Evolutionary conservation across 2,888 invertebrate species (phyloP).

Genomic region (Parascotia fuliginaria): DNA sequence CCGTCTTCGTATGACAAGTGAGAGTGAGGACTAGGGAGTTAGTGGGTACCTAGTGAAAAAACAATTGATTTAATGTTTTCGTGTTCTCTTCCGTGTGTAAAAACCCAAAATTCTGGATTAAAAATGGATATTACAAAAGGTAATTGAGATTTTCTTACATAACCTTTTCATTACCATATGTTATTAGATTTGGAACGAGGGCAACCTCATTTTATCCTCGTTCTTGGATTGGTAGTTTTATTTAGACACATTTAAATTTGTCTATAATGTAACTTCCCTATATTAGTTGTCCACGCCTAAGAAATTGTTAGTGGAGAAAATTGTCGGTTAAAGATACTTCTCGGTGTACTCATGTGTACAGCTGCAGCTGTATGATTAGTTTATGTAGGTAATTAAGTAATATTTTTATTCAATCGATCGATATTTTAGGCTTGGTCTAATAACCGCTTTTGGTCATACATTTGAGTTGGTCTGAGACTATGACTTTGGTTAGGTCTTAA

Average conservation of each 20-base stretch:
- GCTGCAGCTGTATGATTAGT: no score
- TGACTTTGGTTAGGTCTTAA: no score
- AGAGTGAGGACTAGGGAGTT: conserved; percentile 53
- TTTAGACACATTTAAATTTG: not conserved
- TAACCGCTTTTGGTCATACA: no score
- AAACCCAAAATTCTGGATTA: conserved; percentile 51
- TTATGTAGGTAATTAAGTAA: no score
- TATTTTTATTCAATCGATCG: no score
- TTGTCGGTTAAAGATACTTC: no score
- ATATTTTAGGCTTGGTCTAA: no score
- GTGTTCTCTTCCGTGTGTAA: conserved; percentile 50
- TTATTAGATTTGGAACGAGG: conserved; percentile 62
- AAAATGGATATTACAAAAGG: conserved; percentile 76
- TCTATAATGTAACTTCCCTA: not conserved
- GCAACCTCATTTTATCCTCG: conserved; percentile 50
- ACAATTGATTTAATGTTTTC: conserved; percentile 56
- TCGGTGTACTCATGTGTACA: no score
- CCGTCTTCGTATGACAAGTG: conserved; percentile 56
- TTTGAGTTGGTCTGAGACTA: no score
- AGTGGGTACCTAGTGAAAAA: conserved; percentile 37
- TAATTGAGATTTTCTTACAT: conserved; percentile 59
- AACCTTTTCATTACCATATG: conserved; percentile 69
- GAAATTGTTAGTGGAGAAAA: not conserved
- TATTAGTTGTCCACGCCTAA: not conserved
- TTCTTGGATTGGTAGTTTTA: conserved; percentile 14